A percentile compares a stretch with the other conserved stretches of the same genome.
These are phyloP conservation scores for Hestina assimilis DNA, from an alignment of 1,140 invertebrate species.

Conservation along the genomic window DNA sequence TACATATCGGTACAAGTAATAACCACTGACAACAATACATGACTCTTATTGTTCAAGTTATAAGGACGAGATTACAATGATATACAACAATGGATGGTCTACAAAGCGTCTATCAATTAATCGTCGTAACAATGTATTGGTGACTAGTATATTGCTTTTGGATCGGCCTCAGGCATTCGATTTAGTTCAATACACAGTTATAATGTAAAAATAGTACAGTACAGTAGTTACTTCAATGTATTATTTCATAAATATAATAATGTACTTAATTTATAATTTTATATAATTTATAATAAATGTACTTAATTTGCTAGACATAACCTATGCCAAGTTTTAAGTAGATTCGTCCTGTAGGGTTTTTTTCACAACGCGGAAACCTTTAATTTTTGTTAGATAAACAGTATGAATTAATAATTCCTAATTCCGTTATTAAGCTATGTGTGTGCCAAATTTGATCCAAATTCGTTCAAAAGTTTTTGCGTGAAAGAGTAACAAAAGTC, in stretches of 20 bases:
- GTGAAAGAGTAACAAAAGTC: too few species aligned
- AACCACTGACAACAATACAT: not conserved
- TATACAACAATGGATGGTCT: not conserved
- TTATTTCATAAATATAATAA: not conserved
- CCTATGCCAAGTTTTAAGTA: too few species aligned
- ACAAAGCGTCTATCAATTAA: constrained; percentile 12
- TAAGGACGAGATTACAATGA: not conserved
- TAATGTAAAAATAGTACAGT: not conserved
- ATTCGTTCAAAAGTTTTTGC: too few species aligned
- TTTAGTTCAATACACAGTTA: constrained; percentile 7
- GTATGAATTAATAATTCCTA: too few species aligned
- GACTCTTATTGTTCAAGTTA: not conserved
- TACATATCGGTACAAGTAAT: not conserved
- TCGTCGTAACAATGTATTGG: constrained; percentile 11
- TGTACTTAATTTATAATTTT: too few species aligned
- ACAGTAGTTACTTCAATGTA: not conserved
- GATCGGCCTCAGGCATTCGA: constrained; percentile 9
- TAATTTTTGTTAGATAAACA: too few species aligned
- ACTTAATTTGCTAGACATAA: too few species aligned
- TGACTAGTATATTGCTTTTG: constrained; percentile 10
- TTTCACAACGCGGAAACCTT: too few species aligned
- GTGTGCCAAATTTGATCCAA: too few species aligned
- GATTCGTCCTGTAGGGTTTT: too few species aligned
- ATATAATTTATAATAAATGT: too few species aligned
- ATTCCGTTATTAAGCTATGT: too few species aligned